Conservation (phyloP, 1,140 invertebrate species). For the Nomia melanderi region DNA sequence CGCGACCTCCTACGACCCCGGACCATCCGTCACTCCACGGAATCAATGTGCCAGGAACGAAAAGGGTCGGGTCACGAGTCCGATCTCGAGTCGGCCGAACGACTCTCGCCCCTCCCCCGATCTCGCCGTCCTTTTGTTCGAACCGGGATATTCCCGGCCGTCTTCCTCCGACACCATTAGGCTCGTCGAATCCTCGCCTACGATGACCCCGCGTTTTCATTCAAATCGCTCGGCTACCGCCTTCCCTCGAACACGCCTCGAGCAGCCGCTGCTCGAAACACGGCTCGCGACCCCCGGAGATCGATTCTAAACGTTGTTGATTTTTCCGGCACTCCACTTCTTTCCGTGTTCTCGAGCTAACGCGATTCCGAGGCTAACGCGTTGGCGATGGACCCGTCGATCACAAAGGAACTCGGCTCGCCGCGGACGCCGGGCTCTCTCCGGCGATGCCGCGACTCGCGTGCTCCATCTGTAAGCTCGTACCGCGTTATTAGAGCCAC, state of each 20-base stretch:
- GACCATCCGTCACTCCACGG: conserved; percentile 66
- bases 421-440: conserved; percentile 14
- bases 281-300: neutral
- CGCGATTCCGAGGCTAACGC: neutral
- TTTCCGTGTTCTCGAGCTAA: neutral
- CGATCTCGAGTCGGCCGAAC: conserved; percentile 53
- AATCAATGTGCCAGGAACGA: conserved; percentile 69
- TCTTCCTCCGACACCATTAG: conserved; percentile 53
- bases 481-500: conserved; percentile 56
- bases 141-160: conserved; percentile 30
- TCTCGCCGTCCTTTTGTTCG: conserved; percentile 48
- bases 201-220: conserved; percentile 45
- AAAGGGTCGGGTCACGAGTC: conserved; percentile 66
- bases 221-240: neutral
- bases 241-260: neutral
- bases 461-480: conserved; percentile 30
- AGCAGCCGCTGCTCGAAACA: neutral
- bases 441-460: conserved; percentile 12
- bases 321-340: neutral
- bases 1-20: conserved; percentile 63
- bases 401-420: conserved; percentile 19
- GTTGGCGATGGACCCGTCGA: conserved; percentile 8
- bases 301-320: neutral
- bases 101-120: conserved; percentile 44
- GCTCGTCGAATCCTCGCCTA: conserved; percentile 40